A percentile compares a stretch with the other conserved stretches of the same genome.
These are phyloP conservation scores for Rhyzopertha dominica DNA, from an alignment of 1,140 invertebrate genomes.

Conservation along the genomic window DNA sequence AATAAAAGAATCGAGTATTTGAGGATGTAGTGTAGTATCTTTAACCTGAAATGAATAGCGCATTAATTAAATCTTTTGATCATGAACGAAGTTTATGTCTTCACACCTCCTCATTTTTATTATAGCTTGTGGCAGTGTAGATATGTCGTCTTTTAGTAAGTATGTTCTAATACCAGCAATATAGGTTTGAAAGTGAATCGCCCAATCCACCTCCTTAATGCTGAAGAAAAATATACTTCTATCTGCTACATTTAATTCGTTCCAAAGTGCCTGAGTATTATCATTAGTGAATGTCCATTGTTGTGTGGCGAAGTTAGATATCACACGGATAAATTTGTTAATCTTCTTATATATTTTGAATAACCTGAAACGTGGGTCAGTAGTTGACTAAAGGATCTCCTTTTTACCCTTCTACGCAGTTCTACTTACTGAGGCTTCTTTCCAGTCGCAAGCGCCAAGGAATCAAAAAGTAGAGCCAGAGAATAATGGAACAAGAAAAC, in stretches of 20 bases:
- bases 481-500: too few species aligned
- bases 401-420: too few species aligned
- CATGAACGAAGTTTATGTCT: too few species aligned
- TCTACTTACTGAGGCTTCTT: too few species aligned
- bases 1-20: too few species aligned
- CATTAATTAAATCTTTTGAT: too few species aligned
- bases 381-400: too few species aligned
- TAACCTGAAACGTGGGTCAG: constrained; percentile 54
- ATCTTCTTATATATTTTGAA: constrained; percentile 64
- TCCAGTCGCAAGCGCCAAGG: constrained; percentile 52
- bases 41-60: too few species aligned
- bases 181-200: constrained; percentile 53
- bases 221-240: constrained; percentile 55
- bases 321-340: constrained; percentile 58
- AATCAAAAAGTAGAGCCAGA: too few species aligned
- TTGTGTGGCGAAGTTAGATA: constrained; percentile 62
- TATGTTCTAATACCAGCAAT: constrained; percentile 63
- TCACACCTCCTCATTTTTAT: constrained; percentile 54
- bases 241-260: constrained; percentile 52
- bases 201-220: constrained; percentile 55
- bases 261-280: constrained; percentile 51
- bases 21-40: too few species aligned
- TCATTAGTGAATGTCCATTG: constrained; percentile 63
- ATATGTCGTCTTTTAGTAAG: constrained; percentile 66
- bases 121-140: constrained; percentile 57